phyloP scores from a whole-genome alignment of 2,888 invertebrate genomes.

The Notocelia uddmanniana region DNA sequence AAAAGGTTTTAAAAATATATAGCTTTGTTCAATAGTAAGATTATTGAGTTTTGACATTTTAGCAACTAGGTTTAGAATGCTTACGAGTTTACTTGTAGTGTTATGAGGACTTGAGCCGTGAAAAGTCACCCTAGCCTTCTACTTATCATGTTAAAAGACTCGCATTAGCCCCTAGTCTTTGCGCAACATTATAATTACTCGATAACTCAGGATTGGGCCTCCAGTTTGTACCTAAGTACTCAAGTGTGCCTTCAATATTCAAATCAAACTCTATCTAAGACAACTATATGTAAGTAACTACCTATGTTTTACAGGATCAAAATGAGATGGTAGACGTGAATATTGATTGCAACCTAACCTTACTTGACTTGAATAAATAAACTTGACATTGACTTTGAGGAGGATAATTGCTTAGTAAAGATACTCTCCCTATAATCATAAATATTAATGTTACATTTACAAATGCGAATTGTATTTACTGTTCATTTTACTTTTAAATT shows the following conservation, averaged over 20 bases:
- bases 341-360: not conserved
- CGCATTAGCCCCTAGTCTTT: too few species aligned
- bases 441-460: not conserved
- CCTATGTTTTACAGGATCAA: not conserved
- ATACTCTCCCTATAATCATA: not conserved
- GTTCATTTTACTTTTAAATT: not conserved
- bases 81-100: too few species aligned
- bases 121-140: too few species aligned
- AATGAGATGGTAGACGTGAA: not conserved
- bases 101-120: too few species aligned
- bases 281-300: not conserved
- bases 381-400: slow-evolving; percentile 10
- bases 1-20: too few species aligned
- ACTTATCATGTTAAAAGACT: too few species aligned
- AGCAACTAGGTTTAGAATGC: too few species aligned
- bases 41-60: too few species aligned
- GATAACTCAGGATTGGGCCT: too few species aligned
- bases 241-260: not conserved
- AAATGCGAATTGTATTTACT: not conserved
- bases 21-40: too few species aligned
- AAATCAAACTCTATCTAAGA: not conserved
- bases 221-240: not conserved
- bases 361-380: slow-evolving; percentile 9
- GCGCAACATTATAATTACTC: too few species aligned
- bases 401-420: slow-evolving; percentile 6